Conservation (phyloP, 1,140 invertebrate species). For the Diorhabda carinulata region DNA sequence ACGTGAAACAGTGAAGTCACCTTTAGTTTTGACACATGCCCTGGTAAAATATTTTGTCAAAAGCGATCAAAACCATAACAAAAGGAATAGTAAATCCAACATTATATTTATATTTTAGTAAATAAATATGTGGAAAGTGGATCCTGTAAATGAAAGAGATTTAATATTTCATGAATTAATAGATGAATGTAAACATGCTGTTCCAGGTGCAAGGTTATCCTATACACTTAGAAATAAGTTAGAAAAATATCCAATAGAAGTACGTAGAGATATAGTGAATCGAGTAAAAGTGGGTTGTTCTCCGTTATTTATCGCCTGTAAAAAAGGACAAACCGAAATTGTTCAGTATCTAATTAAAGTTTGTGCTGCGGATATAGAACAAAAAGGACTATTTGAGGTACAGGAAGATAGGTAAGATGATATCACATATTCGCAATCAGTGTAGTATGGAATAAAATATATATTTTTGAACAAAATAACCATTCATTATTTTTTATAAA, state of each 20-base stretch:
- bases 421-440: background rate
- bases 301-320: slow-evolving; percentile 82
- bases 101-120: background rate
- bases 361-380: slow-evolving; percentile 81
- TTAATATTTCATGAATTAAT: slow-evolving; percentile 63
- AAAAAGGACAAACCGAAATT: slow-evolving; percentile 79
- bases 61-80: too few relatives aligned
- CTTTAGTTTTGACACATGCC: too few relatives aligned
- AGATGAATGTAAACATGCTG: slow-evolving; percentile 62
- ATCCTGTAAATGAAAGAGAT: slow-evolving; percentile 54
- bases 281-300: slow-evolving; percentile 72
- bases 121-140: slow-evolving; percentile 42
- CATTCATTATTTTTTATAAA: too few relatives aligned
- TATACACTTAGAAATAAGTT: slow-evolving; percentile 60
- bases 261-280: slow-evolving; percentile 62
- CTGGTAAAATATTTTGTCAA: too few relatives aligned
- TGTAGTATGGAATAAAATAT: background rate
- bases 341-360: slow-evolving; percentile 82
- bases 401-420: slow-evolving; percentile 55
- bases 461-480: background rate
- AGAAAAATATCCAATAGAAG: slow-evolving; percentile 56
- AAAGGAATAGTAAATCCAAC: too few relatives aligned
- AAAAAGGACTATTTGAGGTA: slow-evolving; percentile 73
- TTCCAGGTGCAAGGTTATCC: slow-evolving; percentile 65
- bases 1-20: too few relatives aligned